Evolutionary conservation across 2,797 vertebrate species (phyloP), one percentile per base, ranked within the genome.

Genomic region (Zenarchopterus dispar): DNA sequence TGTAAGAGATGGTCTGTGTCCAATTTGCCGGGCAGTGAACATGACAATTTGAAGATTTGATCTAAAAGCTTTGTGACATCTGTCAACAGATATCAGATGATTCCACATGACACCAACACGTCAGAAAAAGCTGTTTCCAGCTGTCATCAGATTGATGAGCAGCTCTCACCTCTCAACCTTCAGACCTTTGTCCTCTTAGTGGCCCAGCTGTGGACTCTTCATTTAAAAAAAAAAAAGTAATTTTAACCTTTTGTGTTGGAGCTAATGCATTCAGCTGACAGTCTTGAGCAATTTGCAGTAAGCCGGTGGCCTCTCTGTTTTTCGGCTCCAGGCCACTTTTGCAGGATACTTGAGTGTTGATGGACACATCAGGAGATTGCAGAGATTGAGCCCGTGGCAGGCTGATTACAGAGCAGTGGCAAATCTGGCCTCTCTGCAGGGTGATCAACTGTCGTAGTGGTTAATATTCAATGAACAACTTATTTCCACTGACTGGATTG

Each of bases 291-390:
- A 10, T 70, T 41, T 61, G 33, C 21, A 51, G 28, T 0, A 45
- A 56, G 36, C 13, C 45, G 17, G 18, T 42, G 13, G 2, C 9
- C 2, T 5, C 10, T 42, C 5, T 1, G 7, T 48, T 28, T 10
- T 50, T 49, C 46, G 17, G 48, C 72, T 63, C 13, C 11, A n/a
- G 67, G 75, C n/a, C 6, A 18, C 48, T 66, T 63, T 56, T 61
- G 45, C 51, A 59, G 69, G 58, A 70, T 75, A n/a, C 54, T 21
- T 58, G 47, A 24, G 56, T 56, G 54, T 8, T 80, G 80, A 87
- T 70, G 58, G 85, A 80, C 74, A 61, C 19, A 15, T 15, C 6
- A 8, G 57, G 53, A 74, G 63, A 84, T 81, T 68, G 82, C 49
- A 60, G 43, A 60, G 59, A 81, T 73, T 79, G 69, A 78, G 64